Base-by-base conservation (phyloP, 2,888 invertebrate genomes). In the Limnephilus lunatus region DNA sequence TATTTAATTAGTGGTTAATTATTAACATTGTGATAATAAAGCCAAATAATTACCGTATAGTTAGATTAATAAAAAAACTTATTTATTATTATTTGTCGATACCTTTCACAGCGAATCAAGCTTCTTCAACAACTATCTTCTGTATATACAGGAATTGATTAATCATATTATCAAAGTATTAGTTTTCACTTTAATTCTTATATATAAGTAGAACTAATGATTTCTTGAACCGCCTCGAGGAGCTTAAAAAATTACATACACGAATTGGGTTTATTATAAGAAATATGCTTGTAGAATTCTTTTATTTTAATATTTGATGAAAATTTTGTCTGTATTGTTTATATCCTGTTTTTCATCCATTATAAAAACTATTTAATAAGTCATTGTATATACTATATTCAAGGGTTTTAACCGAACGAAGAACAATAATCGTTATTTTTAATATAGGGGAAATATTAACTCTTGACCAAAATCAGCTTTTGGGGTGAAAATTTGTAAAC, bases 21-120 rank as follows among this genome's bases (percentile, higher is more conserved):
- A 91, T 91, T 91, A 81, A 91, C 91, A 90, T 87, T 93, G 93
- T 93, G 93, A 93, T 93, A 93, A 93, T 92, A 93, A 92, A 92
- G 93, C 92, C 92, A 93, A 93, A 93, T 93, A 92, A 90, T 92
- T 88, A 92, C 89, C 90, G 85, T 88, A 89, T 93, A 93, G 89
- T 87, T 93, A 93, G 91, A 82, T 92, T 90, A 91, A 90, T 83
- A 68, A 90, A 85, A 93, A 90, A 89, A 81, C 85, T 90, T 87
- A n/a, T n/a, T n/a, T n/a, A 82, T 44, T 48, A 90, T 89, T 87
- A 30, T 91, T 82, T 91, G 80, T 90, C 92, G 9, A 15, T n/a
- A 91, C 88, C 81, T 92, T 53, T 90, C 91, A 92, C 93, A 93
- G 92, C 92, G 92, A 93, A 92, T 92, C 90, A 89, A 91, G 86